Evolutionary conservation across 2,113 vertebrate genomes (phyloP), one percentile per base, ranked within the genome.

Genomic region (Aleadryas rufinucha): DNA sequence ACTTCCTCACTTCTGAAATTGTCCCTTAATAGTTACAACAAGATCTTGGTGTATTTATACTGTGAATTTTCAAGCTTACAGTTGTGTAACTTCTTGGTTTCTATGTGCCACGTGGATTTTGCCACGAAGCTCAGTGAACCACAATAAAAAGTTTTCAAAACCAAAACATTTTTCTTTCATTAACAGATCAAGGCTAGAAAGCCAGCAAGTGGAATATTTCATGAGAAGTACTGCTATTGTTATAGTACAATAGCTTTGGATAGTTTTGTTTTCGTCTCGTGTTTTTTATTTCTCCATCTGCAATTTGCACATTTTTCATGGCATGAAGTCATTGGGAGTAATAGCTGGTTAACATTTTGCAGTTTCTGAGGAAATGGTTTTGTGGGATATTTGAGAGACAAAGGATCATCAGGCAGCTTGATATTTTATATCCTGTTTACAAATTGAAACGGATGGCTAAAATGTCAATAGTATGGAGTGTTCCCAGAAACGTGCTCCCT

Each of bases 371-470:
- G 54, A 89, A 93, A 76, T 85, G 71, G 50, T 57, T 80, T 90
- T 90, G 75, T 83, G 78, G 66, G 39, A 35, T 91, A 85, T 85
- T 90, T 66, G 61, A 80, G 76, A 93, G 63, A 96, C 91, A 88
- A 91, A 93, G 39, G 63, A 93, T 87, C 66, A 91, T 94, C 53
- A 85, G 82, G 63, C 92, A 91, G 63, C 75, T 91, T 89, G 27
- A 44, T 85, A 39, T 33, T 94, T 83, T 91, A 50, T 88, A 85
- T 85, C 50, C 71, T 88, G 66, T 94, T 92, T 90, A 83, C 71
- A 81, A 69, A 93, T 65, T 65, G 57, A 83, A 91, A 83, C 1
- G 15, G 76, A 45, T 90, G 79, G 78, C 54, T 90, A 59, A 94
- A 87, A 84, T 87, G 61, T 75, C 74, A 79, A 6, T 85, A 87